Conservation (phyloP, 2,797 vertebrate genomes). For the Rhinatrema bivittatum region DNA sequence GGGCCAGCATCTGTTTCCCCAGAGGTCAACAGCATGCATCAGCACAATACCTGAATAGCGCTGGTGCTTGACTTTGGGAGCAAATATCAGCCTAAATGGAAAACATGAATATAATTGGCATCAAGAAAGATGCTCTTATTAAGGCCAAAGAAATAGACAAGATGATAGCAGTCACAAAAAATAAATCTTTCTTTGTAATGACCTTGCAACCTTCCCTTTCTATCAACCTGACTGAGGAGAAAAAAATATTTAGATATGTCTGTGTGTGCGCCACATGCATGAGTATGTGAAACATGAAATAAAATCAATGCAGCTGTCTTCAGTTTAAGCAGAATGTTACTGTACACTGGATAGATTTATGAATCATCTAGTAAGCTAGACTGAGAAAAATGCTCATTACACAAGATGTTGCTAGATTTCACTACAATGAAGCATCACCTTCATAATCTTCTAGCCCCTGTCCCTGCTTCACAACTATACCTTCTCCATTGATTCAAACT, state of each 20-base stretch:
- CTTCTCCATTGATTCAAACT: too few relatives aligned
- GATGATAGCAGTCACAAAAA: slow-evolving; percentile 38
- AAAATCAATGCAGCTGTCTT: slow-evolving; percentile 43
- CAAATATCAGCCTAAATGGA: slow-evolving; percentile 18
- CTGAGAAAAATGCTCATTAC: slow-evolving; percentile 27
- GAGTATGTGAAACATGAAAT: slow-evolving; percentile 18
- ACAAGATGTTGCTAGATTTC: slow-evolving; percentile 35
- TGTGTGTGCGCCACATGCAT: slow-evolving; percentile 30
- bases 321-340: slow-evolving; percentile 36
- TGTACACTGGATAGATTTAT: slow-evolving; percentile 38
- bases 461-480: too few relatives aligned
- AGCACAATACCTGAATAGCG: slow-evolving; percentile 3
- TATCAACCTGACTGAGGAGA: slow-evolving; percentile 29
- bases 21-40: slow-evolving; percentile 32
- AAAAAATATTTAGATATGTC: slow-evolving; percentile 36
- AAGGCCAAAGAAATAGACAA: slow-evolving; percentile 25
- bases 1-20: slow-evolving; percentile 27
- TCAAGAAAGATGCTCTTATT: slow-evolving; percentile 2
- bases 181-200: slow-evolving; percentile 26
- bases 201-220: slow-evolving; percentile 36
- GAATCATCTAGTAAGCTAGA: slow-evolving; percentile 27
- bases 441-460: too few relatives aligned
- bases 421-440: slow-evolving; percentile 4
- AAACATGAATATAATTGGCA: slow-evolving; percentile 22
- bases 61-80: slow-evolving; percentile 21